Conservation (phyloP, 2,113 vertebrate species). For the Mystacornis crossleyi region DNA sequence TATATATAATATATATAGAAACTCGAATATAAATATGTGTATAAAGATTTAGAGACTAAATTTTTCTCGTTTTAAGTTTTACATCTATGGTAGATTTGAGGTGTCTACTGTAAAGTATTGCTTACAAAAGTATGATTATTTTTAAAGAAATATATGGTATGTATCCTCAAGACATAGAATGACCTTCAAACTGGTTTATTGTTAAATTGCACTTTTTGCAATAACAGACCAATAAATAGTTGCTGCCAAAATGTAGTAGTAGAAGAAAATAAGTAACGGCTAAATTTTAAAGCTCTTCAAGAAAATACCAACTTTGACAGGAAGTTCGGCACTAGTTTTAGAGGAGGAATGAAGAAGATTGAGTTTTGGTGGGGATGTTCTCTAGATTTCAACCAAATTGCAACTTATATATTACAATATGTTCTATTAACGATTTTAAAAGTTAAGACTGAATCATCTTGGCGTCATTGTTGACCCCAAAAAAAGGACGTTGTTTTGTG, state of each 20-base stretch:
- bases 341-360: constrained; percentile 16
- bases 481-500: constrained; percentile 56
- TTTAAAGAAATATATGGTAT: constrained; percentile 87
- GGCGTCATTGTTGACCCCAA: constrained; percentile 30
- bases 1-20: constrained; percentile 87
- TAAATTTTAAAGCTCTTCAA: constrained; percentile 63
- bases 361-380: constrained; percentile 44
- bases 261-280: constrained; percentile 70
- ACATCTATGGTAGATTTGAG: constrained; percentile 85
- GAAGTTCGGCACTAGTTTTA: constrained; percentile 60
- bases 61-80: constrained; percentile 85
- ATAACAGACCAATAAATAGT: constrained; percentile 81
- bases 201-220: constrained; percentile 83
- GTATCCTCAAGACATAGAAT: constrained; percentile 82
- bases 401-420: constrained; percentile 64
- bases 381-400: constrained; percentile 74
- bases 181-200: constrained; percentile 84
- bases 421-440: constrained; percentile 35
- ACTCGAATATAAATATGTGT: constrained; percentile 82
- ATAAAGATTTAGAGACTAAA: constrained; percentile 83
- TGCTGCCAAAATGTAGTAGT: constrained; percentile 77
- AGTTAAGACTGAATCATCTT: constrained; percentile 45
- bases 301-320: constrained; percentile 51
- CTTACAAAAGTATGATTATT: constrained; percentile 85
- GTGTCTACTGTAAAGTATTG: constrained; percentile 87